A percentile compares a stretch with the other conserved stretches of the same genome.
These are phyloP conservation scores for Opisthocomus hoazin DNA, from an alignment of 2,113 vertebrate genomes.

Conservation along the genomic window DNA sequence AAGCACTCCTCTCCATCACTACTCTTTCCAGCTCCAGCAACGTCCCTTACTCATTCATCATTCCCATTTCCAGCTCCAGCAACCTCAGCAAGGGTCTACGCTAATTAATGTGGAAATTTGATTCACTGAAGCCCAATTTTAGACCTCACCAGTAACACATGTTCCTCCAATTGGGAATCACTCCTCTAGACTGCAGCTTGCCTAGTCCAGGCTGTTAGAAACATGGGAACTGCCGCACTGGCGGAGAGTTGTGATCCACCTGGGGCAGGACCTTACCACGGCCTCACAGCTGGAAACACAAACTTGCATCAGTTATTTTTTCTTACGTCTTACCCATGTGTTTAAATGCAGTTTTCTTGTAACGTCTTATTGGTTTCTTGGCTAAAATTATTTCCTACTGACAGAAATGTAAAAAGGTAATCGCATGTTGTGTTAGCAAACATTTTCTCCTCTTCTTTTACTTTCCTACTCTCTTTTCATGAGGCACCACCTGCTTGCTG, in stretches of 20 bases:
- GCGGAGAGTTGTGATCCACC: neutral
- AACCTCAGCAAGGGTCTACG: neutral
- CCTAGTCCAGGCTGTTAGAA: neutral
- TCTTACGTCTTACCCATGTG: accelerated
- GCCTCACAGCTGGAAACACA: neutral
- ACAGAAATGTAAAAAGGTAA: neutral
- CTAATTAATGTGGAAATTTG: neutral
- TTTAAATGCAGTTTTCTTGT: neutral
- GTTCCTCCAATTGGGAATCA: neutral
- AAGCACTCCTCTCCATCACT: neutral
- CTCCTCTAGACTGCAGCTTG: neutral
- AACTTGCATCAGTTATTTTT: neutral
- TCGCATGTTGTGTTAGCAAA: neutral
- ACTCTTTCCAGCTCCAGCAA: neutral
- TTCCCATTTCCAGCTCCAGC: neutral
- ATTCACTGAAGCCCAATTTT: neutral
- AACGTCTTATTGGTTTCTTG: neutral
- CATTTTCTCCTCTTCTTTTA: neutral
- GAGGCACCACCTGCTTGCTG: neutral
- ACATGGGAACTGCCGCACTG: accelerated
- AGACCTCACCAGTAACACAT: neutral
- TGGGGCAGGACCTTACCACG: neutral
- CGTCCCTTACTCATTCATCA: neutral
- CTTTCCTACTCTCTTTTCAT: neutral
- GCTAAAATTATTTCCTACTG: neutral